Conservation (phyloP, 2,113 vertebrate species). For the Zosterops lateralis region DNA sequence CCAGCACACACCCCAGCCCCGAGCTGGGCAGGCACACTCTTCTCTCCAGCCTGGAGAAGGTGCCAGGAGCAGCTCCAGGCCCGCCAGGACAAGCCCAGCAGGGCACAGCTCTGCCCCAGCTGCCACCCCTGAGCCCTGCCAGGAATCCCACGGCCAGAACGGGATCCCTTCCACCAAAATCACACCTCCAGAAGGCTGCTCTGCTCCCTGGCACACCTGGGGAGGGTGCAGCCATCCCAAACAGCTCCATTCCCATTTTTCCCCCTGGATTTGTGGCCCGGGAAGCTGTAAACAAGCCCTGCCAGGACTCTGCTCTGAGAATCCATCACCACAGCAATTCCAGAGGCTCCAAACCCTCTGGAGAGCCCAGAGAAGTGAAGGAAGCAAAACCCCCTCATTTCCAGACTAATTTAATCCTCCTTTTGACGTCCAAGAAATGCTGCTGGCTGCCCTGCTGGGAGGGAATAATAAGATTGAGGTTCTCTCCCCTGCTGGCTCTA, state of each 20-base stretch:
- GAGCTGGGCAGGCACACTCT: not conserved
- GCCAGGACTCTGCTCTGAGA: not conserved
- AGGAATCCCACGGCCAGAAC: not conserved
- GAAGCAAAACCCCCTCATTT: not conserved
- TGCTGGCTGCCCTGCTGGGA: constrained; percentile 20
- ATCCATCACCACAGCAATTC: not conserved
- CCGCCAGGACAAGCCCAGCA: not conserved
- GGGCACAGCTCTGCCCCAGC: not conserved
- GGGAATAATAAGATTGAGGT: constrained; percentile 3
- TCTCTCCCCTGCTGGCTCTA: not conserved
- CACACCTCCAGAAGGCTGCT: rapidly evolving
- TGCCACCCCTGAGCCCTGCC: not conserved
- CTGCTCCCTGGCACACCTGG: not conserved
- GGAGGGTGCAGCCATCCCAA: not conserved
- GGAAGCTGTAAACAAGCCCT: not conserved
- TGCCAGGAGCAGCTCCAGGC: not conserved
- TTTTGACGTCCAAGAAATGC: constrained; percentile 4
- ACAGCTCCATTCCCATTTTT: not conserved
- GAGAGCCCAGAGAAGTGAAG: not conserved
- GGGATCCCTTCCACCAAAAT: not conserved
- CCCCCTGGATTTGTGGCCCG: not conserved
- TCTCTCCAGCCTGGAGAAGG: not conserved
- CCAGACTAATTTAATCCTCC: constrained; percentile 38
- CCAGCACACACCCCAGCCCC: not conserved
- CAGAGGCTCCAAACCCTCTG: not conserved